A percentile compares a stretch with the other conserved stretches of the same genome.
These are phyloP conservation scores for Ferrisia virgata DNA, from an alignment of 2,888 invertebrate genomes.

Conservation along the genomic window DNA sequence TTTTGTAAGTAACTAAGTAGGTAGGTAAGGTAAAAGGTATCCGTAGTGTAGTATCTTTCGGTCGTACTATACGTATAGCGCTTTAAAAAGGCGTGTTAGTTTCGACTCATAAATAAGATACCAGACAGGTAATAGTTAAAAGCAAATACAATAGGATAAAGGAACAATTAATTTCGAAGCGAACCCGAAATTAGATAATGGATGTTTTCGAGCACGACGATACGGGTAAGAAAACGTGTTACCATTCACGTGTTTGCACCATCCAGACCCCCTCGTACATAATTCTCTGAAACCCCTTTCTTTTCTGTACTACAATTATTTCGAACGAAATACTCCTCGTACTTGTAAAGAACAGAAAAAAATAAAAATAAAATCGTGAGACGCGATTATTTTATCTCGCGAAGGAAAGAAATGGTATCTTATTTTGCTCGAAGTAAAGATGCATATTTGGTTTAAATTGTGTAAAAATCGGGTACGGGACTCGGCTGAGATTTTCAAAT, in stretches of 20 bases:
- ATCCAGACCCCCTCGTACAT: neutral
- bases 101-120: conserved; percentile 26
- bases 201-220: conserved; percentile 3
- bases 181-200: conserved; percentile 30
- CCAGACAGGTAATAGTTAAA: conserved; percentile 30
- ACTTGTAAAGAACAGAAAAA: too few species aligned
- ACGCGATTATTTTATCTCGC: too few species aligned
- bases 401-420: too few species aligned
- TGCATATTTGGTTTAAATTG: too few species aligned
- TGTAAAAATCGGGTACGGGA: too few species aligned
- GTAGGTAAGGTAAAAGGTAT: neutral
- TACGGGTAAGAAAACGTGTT: neutral
- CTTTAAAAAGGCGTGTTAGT: conserved; percentile 20
- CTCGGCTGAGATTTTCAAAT: too few species aligned
- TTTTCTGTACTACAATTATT: too few species aligned
- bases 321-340: too few species aligned
- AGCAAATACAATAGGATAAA: conserved; percentile 30
- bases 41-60: neutral
- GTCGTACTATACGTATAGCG: neutral
- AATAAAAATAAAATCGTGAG: too few species aligned
- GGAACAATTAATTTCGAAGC: conserved; percentile 19
- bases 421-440: too few species aligned
- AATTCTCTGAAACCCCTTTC: neutral
- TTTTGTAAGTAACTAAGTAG: too few species aligned
- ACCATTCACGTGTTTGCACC: neutral